Percentiles rank a stretch among this genome's conserved stretches.
Conservation (phyloP, 2,888 invertebrate genomes). For the Drosophila mayaguana region DNA sequence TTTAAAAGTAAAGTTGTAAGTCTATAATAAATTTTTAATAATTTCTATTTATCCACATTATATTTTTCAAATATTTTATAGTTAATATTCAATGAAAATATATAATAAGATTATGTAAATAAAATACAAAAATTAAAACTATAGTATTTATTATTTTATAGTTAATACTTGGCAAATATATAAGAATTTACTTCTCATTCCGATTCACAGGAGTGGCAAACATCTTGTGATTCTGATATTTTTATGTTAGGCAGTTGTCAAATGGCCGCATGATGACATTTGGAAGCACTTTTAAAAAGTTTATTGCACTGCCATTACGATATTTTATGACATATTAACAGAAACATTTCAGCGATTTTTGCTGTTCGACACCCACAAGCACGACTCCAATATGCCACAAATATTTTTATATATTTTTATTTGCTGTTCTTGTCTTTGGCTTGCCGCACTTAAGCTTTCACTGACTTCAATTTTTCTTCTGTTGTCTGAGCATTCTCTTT, state of each 20-base stretch:
- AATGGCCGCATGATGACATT: slow-evolving; percentile 15
- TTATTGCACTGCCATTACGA: slow-evolving; percentile 28
- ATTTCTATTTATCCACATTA: too few relatives aligned
- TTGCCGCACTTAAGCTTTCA: slow-evolving; percentile 33
- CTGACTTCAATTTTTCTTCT: slow-evolving; percentile 13
- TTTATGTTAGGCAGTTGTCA: not conserved
- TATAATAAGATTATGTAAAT: too few relatives aligned
- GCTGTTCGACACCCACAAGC: slow-evolving; percentile 24
- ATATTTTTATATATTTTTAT: not conserved
- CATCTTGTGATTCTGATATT: not conserved
- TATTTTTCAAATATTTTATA: too few relatives aligned
- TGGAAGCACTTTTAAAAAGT: slow-evolving; percentile 21
- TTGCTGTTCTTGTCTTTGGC: slow-evolving; percentile 1
- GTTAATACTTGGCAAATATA: too few relatives aligned
- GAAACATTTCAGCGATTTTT: slow-evolving; percentile 17
- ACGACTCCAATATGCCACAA: slow-evolving; percentile 1
- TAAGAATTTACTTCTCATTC: not conserved
- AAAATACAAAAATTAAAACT: too few relatives aligned
- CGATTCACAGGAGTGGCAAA: not conserved
- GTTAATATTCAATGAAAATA: too few relatives aligned
- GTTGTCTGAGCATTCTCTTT: slow-evolving; percentile 36
- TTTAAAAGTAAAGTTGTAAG: too few relatives aligned
- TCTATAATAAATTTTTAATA: too few relatives aligned
- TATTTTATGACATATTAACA: slow-evolving; percentile 27
- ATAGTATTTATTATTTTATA: too few relatives aligned